Evolutionary conservation across 2,797 vertebrate genomes (phyloP).

Genomic region (Momotus momota): DNA sequence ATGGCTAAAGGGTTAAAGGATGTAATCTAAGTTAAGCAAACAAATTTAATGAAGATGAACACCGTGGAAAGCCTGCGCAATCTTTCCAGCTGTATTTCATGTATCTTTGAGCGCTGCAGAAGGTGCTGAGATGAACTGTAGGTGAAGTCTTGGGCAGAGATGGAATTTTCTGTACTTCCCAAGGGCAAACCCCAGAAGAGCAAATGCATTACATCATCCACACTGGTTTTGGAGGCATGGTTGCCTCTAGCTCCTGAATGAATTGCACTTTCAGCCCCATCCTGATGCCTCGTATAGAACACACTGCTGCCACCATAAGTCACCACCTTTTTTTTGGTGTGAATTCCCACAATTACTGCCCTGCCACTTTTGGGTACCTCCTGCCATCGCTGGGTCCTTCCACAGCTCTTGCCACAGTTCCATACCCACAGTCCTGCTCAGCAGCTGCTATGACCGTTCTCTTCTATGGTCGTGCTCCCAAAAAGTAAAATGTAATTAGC

Average conservation of each 20-base stretch:
- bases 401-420: rapidly evolving
- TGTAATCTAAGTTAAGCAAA: neutral
- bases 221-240: neutral
- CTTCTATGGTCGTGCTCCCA: rapidly evolving
- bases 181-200: neutral
- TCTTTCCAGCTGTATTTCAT: neutral
- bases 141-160: neutral
- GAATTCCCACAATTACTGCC: neutral
- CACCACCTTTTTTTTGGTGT: neutral
- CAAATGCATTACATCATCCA: neutral
- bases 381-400: neutral
- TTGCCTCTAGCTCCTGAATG: neutral
- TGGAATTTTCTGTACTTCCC: neutral
- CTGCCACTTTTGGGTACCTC: neutral
- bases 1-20: neutral
- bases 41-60: neutral
- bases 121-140: neutral
- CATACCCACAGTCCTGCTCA: rapidly evolving
- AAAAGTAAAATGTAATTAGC: neutral
- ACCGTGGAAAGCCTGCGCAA: neutral
- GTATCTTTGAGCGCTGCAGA: neutral
- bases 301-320: rapidly evolving
- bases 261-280: neutral
- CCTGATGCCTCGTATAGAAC: neutral
- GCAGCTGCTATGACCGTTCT: rapidly evolving